Percentiles rank a stretch among this genome's conserved stretches.
These are phyloP conservation scores for Benitochromis conjunctus DNA, from an alignment of 2,113 vertebrate genomes.

Conservation along the genomic window DNA sequence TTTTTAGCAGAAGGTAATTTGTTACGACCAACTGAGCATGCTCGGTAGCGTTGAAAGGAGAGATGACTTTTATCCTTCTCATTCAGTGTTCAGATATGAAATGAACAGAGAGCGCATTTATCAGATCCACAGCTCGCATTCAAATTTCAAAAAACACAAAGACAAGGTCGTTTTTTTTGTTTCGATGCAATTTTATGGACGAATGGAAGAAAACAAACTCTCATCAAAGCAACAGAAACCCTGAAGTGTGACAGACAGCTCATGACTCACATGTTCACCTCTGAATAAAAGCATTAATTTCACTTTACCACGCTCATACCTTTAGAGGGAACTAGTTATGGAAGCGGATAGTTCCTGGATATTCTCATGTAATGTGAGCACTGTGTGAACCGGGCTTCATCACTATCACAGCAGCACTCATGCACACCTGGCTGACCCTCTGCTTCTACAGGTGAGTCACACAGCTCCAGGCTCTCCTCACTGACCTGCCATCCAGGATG, in stretches of 20 bases:
- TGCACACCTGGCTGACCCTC: neutral
- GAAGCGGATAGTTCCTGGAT: neutral
- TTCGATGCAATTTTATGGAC: neutral
- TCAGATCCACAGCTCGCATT: neutral
- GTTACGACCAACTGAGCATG: neutral
- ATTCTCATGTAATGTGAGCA: neutral
- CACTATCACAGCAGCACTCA: neutral
- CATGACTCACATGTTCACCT: neutral
- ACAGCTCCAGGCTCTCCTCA: neutral
- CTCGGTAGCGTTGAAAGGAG: neutral
- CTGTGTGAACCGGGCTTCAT: neutral
- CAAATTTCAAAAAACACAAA: neutral
- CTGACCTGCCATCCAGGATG: neutral
- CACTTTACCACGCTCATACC: too few species aligned
- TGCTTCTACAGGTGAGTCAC: conserved; percentile 5
- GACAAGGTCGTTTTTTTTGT: neutral
- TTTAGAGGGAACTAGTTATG: neutral
- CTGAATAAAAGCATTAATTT: too few species aligned
- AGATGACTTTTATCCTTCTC: neutral
- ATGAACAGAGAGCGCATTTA: neutral
- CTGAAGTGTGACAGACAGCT: neutral
- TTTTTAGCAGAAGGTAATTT: neutral
- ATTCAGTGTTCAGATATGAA: neutral
- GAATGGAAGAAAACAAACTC: neutral
- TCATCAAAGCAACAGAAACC: neutral